Conservation (phyloP, 2,888 invertebrate species). For the Catocala fraxini region DNA sequence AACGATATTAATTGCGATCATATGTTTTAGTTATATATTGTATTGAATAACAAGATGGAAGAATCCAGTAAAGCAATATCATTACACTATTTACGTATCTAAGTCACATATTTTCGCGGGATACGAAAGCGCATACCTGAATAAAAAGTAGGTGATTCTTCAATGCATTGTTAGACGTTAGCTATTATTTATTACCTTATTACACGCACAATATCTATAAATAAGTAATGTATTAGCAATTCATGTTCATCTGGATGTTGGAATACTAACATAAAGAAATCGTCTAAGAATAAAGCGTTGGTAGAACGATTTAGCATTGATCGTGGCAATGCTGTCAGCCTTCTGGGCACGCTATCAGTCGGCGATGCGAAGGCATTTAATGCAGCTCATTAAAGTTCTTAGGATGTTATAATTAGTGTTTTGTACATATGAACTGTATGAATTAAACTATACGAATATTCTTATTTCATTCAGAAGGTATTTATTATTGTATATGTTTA, state of each 20-base stretch:
- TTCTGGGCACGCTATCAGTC: neutral
- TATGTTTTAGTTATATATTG: too few relatives aligned
- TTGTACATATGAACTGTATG: too few relatives aligned
- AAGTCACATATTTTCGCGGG: conserved; percentile 4
- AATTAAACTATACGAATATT: too few relatives aligned
- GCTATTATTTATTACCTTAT: conserved; percentile 2
- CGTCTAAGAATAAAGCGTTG: too few relatives aligned
- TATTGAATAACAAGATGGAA: neutral
- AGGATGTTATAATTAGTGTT: neutral
- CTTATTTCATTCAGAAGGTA: too few relatives aligned
- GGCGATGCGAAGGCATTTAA: too few relatives aligned
- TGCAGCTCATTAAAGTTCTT: too few relatives aligned
- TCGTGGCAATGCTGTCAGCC: neutral
- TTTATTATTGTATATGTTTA: too few relatives aligned
- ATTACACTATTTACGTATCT: neutral
- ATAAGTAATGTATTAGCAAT: conserved; percentile 1
- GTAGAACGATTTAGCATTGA: too few relatives aligned
- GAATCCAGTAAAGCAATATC: too few relatives aligned
- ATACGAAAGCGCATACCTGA: conserved; percentile 14
- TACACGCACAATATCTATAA: conserved; percentile 2
- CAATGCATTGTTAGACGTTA: conserved; percentile 4
- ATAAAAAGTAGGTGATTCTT: conserved; percentile 11
- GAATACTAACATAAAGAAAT: neutral
- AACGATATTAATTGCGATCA: too few relatives aligned
- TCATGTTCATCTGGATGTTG: neutral